These are phyloP conservation scores for Dasypolia templi DNA, from an alignment of 2,888 invertebrate species.

Conservation along the genomic window DNA sequence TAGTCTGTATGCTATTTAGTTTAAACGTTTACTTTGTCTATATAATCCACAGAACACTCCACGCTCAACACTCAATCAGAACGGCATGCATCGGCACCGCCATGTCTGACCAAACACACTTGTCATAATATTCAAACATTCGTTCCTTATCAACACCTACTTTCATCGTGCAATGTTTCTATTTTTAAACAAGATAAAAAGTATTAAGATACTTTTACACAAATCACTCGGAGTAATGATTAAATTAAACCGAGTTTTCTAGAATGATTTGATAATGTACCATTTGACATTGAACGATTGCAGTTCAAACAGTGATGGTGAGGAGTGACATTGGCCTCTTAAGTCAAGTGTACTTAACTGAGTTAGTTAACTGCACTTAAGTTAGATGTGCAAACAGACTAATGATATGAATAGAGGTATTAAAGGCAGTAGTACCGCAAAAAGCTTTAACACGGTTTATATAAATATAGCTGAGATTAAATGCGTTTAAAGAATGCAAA, in stretches of 20 bases:
- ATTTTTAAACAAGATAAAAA: conserved; percentile 58
- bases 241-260: conserved; percentile 46
- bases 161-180: conserved; percentile 45
- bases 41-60: conserved; percentile 71
- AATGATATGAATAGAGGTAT: conserved; percentile 28
- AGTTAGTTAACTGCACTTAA: conserved; percentile 47
- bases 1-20: conserved; percentile 70
- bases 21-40: conserved; percentile 71
- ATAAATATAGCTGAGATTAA: conserved; percentile 43
- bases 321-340: conserved; percentile 33
- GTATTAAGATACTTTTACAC: conserved; percentile 52
- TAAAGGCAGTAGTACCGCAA: conserved; percentile 20
- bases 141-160: conserved; percentile 56
- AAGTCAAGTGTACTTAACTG: conserved; percentile 35
- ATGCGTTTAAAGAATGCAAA: conserved; percentile 61
- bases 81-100: conserved; percentile 74
- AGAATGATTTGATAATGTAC: conserved; percentile 40
- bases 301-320: conserved; percentile 34
- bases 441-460: conserved; percentile 46
- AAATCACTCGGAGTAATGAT: conserved; percentile 34
- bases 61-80: conserved; percentile 65
- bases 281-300: conserved; percentile 49
- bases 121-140: conserved; percentile 62
- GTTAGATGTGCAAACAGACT: conserved; percentile 41
- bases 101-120: conserved; percentile 73